Evolutionary conservation across 2,888 invertebrate genomes (phyloP), one percentile per base, ranked within the genome.

Genomic region (Machimus atricapillus): DNA sequence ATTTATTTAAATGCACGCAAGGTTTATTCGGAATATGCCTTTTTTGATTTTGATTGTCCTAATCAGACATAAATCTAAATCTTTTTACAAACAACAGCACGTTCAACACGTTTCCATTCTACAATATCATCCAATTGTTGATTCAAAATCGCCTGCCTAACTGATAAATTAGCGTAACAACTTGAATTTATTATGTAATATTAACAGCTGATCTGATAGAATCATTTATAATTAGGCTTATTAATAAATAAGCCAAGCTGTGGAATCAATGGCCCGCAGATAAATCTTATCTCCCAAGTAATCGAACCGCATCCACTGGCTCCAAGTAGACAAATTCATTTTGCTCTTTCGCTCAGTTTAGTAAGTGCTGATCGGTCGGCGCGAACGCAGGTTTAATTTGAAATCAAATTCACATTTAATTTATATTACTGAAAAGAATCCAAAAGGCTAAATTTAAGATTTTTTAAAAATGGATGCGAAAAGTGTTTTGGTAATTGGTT

Each of bases 401-500:
- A 27, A 66, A 66, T 27, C 9, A 12, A 27, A 12, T 23, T 12
- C 4, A 19, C 0, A 27, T 66, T 66, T n/a, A 12, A 66, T 4
- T 23, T 66, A 8, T 66, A 23, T 2, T 19, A 4, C 4, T 66
- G 27, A 66, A 66, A 66, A 66, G 0, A 52, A 1, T 4, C n/a
- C 7, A n/a, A 52, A 52, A 7, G 52, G 1, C 16, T 52, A 52
- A 27, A 66, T 4, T n/a, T 12, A 66, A 23, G 27, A 23, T 66
- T 66, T 66, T 5, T 2, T 6, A 66, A 66, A 66, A 66, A 89
- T 90, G 86, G 74, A 83, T n/a, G 89, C 89, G 81, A 93, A 94
- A 85, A 94, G 94, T 90, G 94, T 98, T 89, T 93, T 98, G 89
- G 95, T 99, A 85, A 95, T 99, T 90, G 99, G 99, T 19, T 94